These are phyloP conservation scores for Neoaliturus tenellus DNA, from an alignment of 2,888 invertebrate species.

Conservation along the genomic window DNA sequence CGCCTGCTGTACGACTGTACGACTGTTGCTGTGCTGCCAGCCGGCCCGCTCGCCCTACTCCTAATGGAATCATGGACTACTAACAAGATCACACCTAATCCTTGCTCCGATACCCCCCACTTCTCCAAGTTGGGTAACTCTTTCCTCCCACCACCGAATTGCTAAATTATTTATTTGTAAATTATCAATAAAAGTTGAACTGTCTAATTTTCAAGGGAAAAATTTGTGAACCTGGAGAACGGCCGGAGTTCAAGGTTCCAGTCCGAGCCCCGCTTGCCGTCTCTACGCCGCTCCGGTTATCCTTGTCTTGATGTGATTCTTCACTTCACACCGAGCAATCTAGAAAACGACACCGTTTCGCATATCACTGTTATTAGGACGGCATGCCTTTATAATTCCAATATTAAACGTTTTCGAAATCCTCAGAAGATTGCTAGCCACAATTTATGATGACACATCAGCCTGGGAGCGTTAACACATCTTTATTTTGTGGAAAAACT, in stretches of 20 bases:
- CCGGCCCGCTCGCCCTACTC: neutral
- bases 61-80: slow-evolving; percentile 48
- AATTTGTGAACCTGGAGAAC: neutral
- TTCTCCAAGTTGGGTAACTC: slow-evolving; percentile 31
- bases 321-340: neutral
- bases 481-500: too few relatives aligned
- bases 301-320: slow-evolving; percentile 28
- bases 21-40: too few relatives aligned
- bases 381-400: too few relatives aligned
- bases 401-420: too few relatives aligned
- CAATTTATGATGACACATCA: too few relatives aligned
- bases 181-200: neutral
- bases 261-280: neutral
- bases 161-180: neutral
- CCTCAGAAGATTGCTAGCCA: too few relatives aligned
- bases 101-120: slow-evolving; percentile 44
- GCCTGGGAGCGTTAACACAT: too few relatives aligned
- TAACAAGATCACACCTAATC: slow-evolving; percentile 38
- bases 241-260: neutral
- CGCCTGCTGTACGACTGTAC: too few relatives aligned
- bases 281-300: neutral
- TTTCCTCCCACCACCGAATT: neutral
- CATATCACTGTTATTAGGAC: neutral
- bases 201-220: neutral
- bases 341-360: neutral